Base-by-base conservation (phyloP, 2,113 vertebrate species). In the Crotalus tigris region DNA sequence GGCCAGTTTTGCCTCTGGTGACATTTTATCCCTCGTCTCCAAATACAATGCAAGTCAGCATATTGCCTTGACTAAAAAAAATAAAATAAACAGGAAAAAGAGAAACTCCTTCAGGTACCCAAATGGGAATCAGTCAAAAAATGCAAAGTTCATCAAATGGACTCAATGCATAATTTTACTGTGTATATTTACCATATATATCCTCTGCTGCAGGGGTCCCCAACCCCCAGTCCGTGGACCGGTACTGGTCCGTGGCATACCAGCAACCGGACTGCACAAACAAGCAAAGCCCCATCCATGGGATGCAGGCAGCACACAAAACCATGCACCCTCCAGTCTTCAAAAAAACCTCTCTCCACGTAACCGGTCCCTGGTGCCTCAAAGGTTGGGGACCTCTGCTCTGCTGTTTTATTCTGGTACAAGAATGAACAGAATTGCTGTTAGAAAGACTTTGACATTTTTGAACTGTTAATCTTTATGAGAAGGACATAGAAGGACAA, bases 11-110 rank as follows among this genome's bases (percentile, higher is more conserved):
- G 93, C 93, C 1, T 0, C 57, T 85, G 2, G 58, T 5, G 75
- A 87, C 92, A 88, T 23, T 53, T 93, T 87, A 93, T 93, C 58
- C 89, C 39, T 23, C 44, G 13, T 51, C 93, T 87, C 33, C 86
- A 88, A 39, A 29, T 44, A 96, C 85, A 61, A 5, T 88, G 57
- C 81, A 64, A 64, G 91, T 64, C 58, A 5, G 0, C 53, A 44
- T 64, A 93, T 94, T 94, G 91, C 94, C 91, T 89, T 59, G 94
- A 94, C 91, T 94, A 57, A 69, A 13, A 29, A 81, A 93, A 5
- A 46, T 5, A 95, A 19, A 90, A 19, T 39, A 91, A 81, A 39
- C 15, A 46, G 46, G 92, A 89, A 94, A 91, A 1, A 88, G 49
- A 92, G 46, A 85, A 61, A 10, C 81, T 93, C 87, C 23, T 91